Percentiles rank a stretch among this genome's conserved stretches.
Conservation (phyloP, 2,888 invertebrate species). For the Netelia virgata region DNA sequence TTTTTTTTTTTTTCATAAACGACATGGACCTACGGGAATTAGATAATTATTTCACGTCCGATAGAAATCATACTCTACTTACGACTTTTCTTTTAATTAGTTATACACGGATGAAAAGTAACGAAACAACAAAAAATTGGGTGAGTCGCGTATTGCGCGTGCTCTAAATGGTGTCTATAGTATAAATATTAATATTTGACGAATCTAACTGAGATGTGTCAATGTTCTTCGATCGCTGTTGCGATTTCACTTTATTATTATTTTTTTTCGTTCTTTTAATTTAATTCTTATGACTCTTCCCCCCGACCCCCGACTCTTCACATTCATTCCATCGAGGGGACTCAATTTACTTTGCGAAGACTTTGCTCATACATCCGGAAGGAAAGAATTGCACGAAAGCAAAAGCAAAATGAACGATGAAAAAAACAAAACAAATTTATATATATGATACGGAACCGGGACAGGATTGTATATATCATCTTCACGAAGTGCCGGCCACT, state of each 20-base stretch:
- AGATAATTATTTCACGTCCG: constrained; percentile 53
- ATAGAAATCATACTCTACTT: constrained; percentile 34
- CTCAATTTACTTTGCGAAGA: constrained; percentile 43
- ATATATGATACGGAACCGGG: constrained; percentile 7
- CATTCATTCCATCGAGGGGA: constrained; percentile 31
- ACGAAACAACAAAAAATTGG: constrained; percentile 16
- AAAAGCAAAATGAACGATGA: constrained; percentile 12
- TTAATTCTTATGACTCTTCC: constrained; percentile 43
- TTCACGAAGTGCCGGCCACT: constrained; percentile 56
- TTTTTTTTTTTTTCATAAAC: constrained; percentile 31
- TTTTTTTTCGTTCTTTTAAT: constrained; percentile 30
- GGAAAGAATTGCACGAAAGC: background rate
- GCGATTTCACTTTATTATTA: constrained; percentile 19
- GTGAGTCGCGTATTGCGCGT: constrained; percentile 17
- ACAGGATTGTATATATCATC: constrained; percentile 49
- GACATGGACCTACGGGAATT: constrained; percentile 33
- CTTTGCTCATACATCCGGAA: constrained; percentile 52
- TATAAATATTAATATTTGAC: constrained; percentile 54
- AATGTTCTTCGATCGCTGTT: constrained; percentile 30
- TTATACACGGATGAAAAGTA: background rate
- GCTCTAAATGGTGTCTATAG: constrained; percentile 51
- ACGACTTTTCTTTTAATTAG: constrained; percentile 24
- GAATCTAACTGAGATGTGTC: constrained; percentile 34
- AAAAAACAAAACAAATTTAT: background rate
- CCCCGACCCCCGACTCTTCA: constrained; percentile 3